Conservation (phyloP, 2,797 vertebrate genomes). For the Bucorvus abyssinicus region DNA sequence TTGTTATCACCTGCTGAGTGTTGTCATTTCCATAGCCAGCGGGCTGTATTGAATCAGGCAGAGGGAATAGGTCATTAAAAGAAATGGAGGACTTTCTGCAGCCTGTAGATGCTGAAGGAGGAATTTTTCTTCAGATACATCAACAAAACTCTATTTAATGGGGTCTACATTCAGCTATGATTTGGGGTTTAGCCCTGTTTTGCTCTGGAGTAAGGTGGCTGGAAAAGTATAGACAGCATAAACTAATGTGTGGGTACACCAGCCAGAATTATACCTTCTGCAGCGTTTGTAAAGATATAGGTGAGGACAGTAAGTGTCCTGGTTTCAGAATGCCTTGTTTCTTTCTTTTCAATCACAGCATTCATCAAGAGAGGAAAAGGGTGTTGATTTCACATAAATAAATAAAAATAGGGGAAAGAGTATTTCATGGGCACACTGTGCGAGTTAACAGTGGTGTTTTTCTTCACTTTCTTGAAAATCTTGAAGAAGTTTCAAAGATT, state of each 20-base stretch:
- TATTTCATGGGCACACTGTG: neutral
- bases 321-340: neutral
- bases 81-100: conserved; percentile 74
- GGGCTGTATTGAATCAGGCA: conserved; percentile 76
- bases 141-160: conserved; percentile 55
- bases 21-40: conserved; percentile 80
- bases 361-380: neutral
- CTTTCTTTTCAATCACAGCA: neutral
- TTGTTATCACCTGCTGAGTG: conserved; percentile 79
- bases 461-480: neutral
- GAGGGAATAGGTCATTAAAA: conserved; percentile 80
- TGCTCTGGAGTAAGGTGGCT: conserved; percentile 51
- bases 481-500: neutral
- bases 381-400: conserved; percentile 31
- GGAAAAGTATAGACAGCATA: conserved; percentile 45
- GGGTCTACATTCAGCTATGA: conserved; percentile 40
- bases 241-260: conserved; percentile 15
- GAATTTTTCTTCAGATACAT: conserved; percentile 45
- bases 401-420: neutral
- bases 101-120: conserved; percentile 55
- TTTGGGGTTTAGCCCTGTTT: conserved; percentile 56
- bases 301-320: neutral
- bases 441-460: neutral
- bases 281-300: conserved; percentile 6
- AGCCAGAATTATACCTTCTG: neutral